Evolutionary conservation across 2,113 vertebrate genomes (phyloP).

Genomic region (Athene noctua): DNA sequence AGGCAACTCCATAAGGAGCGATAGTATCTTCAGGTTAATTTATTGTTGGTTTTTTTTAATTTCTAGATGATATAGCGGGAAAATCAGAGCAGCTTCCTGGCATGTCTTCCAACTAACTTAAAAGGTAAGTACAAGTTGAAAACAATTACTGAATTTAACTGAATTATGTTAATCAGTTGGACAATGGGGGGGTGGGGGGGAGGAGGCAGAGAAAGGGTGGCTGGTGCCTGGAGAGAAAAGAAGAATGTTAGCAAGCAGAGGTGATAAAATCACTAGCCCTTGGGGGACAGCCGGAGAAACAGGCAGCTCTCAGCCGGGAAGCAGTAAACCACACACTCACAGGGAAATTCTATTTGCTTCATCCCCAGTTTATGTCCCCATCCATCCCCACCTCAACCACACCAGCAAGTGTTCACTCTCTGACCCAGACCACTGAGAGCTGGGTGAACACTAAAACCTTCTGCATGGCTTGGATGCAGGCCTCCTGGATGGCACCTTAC

Average conservation of each 20-base stretch:
- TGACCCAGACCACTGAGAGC: not conserved
- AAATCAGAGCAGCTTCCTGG: not conserved
- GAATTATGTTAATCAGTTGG: not conserved
- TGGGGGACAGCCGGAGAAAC: not conserved
- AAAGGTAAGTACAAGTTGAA: not conserved
- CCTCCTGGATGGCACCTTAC: not conserved
- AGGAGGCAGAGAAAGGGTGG: not conserved
- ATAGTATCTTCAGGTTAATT: not conserved
- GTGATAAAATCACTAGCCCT: not conserved
- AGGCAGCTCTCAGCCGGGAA: not conserved
- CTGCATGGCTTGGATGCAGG: not conserved
- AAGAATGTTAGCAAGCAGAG: not conserved
- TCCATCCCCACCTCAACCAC: not conserved
- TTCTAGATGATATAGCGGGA: not conserved
- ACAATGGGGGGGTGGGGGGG: not conserved
- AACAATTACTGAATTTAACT: not conserved
- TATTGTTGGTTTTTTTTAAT: not conserved
- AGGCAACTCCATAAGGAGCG: not conserved
- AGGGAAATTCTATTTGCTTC: not conserved
- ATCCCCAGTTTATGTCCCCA: not conserved
- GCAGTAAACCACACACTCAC: not conserved
- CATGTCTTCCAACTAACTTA: not conserved
- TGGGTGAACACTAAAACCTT: not conserved
- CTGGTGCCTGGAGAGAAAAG: not conserved
- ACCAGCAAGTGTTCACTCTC: not conserved